Evolutionary conservation across 2,888 invertebrate species (phyloP).

Genomic region (Acanthosoma haemorrhoidale): DNA sequence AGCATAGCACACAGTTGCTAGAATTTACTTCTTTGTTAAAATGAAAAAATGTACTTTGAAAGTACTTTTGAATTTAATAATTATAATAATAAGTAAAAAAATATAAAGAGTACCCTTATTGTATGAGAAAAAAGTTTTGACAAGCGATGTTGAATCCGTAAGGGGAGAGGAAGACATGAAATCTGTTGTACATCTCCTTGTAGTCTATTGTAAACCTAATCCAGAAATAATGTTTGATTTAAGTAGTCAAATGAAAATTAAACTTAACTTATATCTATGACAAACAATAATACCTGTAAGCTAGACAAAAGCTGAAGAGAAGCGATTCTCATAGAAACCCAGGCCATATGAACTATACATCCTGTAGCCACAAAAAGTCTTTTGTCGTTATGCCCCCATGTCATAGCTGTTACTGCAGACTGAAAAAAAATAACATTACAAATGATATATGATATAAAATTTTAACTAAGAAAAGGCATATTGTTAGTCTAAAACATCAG

Average conservation of each 20-base stretch:
- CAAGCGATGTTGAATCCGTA: conserved; percentile 75
- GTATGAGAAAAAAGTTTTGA: conserved; percentile 88
- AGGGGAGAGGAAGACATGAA: conserved; percentile 69
- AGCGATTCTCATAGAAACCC: conserved; percentile 85
- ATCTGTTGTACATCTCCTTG: conserved; percentile 39
- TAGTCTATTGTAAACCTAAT: conserved; percentile 38
- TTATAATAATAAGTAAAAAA: background rate
- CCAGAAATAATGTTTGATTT: background rate
- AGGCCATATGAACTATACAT: conserved; percentile 84
- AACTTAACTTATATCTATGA: background rate
- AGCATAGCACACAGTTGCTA: too few relatives aligned
- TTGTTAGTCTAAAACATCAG: too few relatives aligned
- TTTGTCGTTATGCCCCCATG: conserved; percentile 98
- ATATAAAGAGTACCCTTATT: conserved; percentile 62
- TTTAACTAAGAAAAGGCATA: too few relatives aligned
- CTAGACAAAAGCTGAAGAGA: conserved; percentile 85
- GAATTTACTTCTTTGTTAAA: too few relatives aligned
- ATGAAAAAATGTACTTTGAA: too few relatives aligned
- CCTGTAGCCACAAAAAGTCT: conserved; percentile 91
- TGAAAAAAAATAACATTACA: conserved; percentile 45
- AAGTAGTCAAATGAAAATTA: background rate
- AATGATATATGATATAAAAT: background rate
- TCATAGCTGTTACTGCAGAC: conserved; percentile 84
- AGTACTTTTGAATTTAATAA: too few relatives aligned
- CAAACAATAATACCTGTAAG: conserved; percentile 68